Evolutionary conservation across 1,140 invertebrate genomes (phyloP).

Genomic region (Planococcus citri): DNA sequence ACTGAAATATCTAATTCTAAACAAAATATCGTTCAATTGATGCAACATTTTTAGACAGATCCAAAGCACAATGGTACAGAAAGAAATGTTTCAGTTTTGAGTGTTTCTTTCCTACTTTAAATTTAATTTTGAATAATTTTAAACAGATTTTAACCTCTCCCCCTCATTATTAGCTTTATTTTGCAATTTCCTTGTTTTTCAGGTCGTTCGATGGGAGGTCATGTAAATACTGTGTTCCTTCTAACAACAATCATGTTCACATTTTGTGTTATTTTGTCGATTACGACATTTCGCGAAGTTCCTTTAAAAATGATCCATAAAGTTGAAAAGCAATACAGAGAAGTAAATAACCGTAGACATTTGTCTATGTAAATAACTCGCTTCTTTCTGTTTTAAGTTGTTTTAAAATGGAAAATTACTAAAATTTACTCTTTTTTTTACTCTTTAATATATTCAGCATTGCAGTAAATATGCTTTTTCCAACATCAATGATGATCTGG

Average conservation of each 20-base stretch:
- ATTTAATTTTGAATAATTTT: too few relatives aligned
- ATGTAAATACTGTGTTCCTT: constrained; percentile 80
- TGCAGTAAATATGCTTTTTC: background rate
- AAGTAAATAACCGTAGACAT: background rate
- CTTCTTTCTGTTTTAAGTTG: background rate
- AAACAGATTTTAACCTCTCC: too few relatives aligned
- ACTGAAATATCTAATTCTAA: background rate
- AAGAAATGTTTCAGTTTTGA: too few relatives aligned
- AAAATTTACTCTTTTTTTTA: too few relatives aligned
- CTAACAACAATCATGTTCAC: constrained; percentile 78
- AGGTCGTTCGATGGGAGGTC: constrained; percentile 66
- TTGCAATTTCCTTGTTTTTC: constrained; percentile 26
- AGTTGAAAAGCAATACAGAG: constrained; percentile 15
- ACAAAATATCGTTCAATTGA: background rate
- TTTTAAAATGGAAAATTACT: background rate
- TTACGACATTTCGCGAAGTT: constrained; percentile 79
- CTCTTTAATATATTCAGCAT: too few relatives aligned
- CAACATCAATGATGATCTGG: background rate
- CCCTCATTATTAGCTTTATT: too few relatives aligned
- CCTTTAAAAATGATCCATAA: constrained; percentile 45
- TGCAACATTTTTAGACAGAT: background rate
- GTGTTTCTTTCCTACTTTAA: too few relatives aligned
- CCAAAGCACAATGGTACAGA: too few relatives aligned
- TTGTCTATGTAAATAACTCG: background rate
- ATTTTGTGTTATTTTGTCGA: constrained; percentile 59